Evolutionary conservation across 2,113 vertebrate genomes (phyloP).

Genomic region (Muntiacus reevesi): DNA sequence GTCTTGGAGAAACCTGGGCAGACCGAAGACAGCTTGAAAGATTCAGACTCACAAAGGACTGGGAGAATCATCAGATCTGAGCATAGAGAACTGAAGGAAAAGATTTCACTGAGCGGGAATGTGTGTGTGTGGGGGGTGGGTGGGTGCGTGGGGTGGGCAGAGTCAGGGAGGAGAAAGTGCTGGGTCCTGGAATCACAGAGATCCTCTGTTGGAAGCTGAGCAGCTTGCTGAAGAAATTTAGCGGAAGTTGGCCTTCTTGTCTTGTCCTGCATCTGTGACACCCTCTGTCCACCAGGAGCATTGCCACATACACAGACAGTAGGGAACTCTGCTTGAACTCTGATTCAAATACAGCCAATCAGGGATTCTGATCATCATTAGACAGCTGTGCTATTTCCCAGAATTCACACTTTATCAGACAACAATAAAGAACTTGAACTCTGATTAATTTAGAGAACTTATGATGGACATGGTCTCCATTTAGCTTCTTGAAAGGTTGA

Average conservation of each 20-base stretch:
- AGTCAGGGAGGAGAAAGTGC: background rate
- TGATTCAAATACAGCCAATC: background rate
- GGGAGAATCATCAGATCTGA: background rate
- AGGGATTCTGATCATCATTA: background rate
- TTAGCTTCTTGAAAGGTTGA: background rate
- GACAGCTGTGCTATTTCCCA: background rate
- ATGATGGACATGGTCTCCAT: background rate
- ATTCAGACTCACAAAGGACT: background rate
- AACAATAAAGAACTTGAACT: background rate
- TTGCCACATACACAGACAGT: background rate
- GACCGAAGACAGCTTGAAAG: background rate
- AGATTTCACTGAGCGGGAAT: background rate
- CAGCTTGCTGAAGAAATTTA: background rate
- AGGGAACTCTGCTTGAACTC: background rate
- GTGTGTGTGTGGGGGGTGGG: background rate
- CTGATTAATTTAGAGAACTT: background rate
- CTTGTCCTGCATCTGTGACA: background rate
- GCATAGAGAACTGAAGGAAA: background rate
- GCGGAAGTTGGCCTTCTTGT: background rate
- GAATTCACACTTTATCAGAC: background rate
- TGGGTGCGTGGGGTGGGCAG: fast-evolving
- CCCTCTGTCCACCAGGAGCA: slow-evolving; percentile 34
- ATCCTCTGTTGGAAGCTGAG: slow-evolving; percentile 25
- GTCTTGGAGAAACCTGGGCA: background rate
- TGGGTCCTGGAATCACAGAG: background rate